Evolutionary conservation across 2,113 vertebrate species (phyloP).

Genomic region (Todiramphus saurophagus): DNA sequence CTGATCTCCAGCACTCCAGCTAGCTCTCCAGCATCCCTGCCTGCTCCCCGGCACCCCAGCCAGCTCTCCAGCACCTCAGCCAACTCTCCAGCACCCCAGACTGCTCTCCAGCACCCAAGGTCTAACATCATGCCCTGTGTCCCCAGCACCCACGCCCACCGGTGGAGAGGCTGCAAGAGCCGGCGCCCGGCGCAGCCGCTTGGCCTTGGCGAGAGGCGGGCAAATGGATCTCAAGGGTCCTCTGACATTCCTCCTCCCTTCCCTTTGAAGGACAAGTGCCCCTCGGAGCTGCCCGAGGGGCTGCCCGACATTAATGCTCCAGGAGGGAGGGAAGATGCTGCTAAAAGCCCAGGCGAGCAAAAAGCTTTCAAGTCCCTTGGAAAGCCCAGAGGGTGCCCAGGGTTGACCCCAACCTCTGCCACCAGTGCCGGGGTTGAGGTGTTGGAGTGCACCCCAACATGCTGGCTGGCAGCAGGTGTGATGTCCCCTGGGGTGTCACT

Average conservation of each 20-base stretch:
- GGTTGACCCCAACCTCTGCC: neutral
- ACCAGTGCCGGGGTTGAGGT: fast-evolving
- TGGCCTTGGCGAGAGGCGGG: neutral
- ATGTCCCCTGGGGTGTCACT: neutral
- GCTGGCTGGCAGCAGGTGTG: neutral
- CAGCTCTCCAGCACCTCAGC: neutral
- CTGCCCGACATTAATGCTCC: neutral
- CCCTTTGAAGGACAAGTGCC: neutral
- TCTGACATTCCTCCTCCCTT: conserved; percentile 3
- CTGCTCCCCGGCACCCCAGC: no score
- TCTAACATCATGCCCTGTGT: fast-evolving
- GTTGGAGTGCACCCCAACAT: fast-evolving
- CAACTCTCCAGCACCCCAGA: no score
- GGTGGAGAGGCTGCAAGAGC: neutral
- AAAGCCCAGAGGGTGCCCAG: neutral
- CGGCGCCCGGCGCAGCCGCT: fast-evolving
- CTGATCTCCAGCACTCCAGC: neutral
- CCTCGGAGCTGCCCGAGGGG: neutral
- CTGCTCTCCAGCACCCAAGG: no score
- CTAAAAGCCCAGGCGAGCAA: neutral
- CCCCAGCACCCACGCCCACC: fast-evolving
- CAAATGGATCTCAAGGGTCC: conserved; percentile 53
- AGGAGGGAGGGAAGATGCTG: neutral
- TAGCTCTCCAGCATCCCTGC: neutral
- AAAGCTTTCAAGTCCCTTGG: neutral